phyloP scores from a whole-genome alignment of 2,113 vertebrate species.

The Phylloscopus whistleri region DNA sequence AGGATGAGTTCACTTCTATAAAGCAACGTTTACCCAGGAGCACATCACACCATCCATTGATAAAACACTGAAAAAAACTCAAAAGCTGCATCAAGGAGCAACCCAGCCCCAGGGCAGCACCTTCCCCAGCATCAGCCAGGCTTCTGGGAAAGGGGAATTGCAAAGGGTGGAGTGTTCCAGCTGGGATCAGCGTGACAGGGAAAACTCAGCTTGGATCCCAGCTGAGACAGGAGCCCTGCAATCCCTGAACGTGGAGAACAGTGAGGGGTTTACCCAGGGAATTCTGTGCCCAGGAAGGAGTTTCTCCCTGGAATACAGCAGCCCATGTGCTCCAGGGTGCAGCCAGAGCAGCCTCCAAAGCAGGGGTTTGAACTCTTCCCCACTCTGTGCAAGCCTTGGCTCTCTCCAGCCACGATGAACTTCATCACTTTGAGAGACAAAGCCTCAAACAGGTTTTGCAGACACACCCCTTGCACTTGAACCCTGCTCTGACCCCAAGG shows the following conservation, averaged over 20 bases:
- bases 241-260: not conserved
- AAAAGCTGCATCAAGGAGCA: not conserved
- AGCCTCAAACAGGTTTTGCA: not conserved
- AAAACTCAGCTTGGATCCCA: not conserved
- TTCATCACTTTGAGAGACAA: not conserved
- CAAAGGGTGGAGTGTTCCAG: accelerated
- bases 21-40: not conserved
- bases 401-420: not conserved
- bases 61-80: not conserved
- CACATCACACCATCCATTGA: not conserved
- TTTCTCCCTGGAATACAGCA: not conserved
- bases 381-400: not conserved
- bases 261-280: accelerated
- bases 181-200: not conserved
- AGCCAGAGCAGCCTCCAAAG: not conserved
- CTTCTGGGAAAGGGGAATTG: not conserved
- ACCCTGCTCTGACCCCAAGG: not conserved
- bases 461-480: not conserved
- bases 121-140: not conserved
- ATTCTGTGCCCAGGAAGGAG: not conserved
- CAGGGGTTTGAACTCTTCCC: not conserved
- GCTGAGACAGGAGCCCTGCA: not conserved
- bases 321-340: accelerated
- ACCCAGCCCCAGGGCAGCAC: not conserved
- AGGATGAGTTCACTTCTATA: not conserved